phyloP scores from a whole-genome alignment of 2,888 invertebrate species.

The Eilema caniola region DNA sequence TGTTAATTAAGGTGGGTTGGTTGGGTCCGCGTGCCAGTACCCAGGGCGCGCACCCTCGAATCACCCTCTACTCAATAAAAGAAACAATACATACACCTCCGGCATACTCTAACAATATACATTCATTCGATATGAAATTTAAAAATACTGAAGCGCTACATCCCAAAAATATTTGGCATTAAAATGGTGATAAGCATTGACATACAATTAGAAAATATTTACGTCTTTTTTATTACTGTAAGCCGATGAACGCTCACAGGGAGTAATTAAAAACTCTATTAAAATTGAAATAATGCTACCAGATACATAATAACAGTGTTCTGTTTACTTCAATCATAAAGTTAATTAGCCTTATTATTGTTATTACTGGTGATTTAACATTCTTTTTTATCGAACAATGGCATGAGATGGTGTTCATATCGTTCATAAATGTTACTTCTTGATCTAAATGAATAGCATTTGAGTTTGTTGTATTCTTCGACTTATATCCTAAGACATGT shows the following conservation, averaged over 20 bases:
- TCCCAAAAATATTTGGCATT: conserved; percentile 11
- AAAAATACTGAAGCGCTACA: conserved; percentile 21
- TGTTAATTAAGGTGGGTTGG: conserved; percentile 76
- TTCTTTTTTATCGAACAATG: no score
- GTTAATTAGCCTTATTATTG: conserved; percentile 9
- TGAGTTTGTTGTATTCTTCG: background rate
- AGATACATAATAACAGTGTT: conserved; percentile 5
- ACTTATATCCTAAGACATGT: conserved; percentile 12
- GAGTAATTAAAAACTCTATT: conserved; percentile 1
- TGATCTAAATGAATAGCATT: background rate
- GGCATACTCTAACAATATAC: conserved; percentile 28
- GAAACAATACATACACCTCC: conserved; percentile 52
- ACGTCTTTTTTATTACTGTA: background rate
- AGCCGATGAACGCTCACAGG: background rate
- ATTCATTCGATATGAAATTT: conserved; percentile 30
- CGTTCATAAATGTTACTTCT: background rate
- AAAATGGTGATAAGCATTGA: background rate
- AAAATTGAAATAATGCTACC: conserved; percentile 14
- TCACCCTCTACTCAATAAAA: conserved; percentile 56
- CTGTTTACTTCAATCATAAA: conserved; percentile 10
- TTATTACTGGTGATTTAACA: background rate
- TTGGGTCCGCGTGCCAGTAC: conserved; percentile 50
- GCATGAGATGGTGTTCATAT: background rate
- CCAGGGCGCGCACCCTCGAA: conserved; percentile 39
- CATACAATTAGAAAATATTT: background rate